These are phyloP conservation scores for Myripristis murdjan DNA, from an alignment of 2,797 vertebrate genomes.

Conservation along the genomic window DNA sequence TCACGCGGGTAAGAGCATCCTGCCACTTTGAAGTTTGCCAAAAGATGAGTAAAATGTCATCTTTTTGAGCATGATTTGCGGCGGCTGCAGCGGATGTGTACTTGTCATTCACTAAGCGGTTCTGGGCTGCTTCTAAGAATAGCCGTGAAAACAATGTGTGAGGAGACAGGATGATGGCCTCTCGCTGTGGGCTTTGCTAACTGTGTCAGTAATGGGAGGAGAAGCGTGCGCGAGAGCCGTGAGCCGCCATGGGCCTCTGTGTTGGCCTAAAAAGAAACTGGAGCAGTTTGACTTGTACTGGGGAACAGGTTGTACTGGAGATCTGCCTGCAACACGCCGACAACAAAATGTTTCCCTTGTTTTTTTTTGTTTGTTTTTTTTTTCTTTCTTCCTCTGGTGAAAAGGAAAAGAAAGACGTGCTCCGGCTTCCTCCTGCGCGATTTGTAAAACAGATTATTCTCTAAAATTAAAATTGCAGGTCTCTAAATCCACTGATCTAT, in stretches of 20 bases:
- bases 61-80: background rate
- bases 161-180: constrained; percentile 26
- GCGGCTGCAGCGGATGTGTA: background rate
- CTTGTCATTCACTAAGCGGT: constrained; percentile 43
- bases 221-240: constrained; percentile 37
- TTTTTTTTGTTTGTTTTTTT: too few relatives aligned
- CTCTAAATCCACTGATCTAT: background rate
- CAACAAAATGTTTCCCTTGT: background rate
- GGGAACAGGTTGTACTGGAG: constrained; percentile 32
- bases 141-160: constrained; percentile 34
- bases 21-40: constrained; percentile 39
- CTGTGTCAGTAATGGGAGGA: constrained; percentile 56
- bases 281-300: constrained; percentile 56
- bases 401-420: background rate
- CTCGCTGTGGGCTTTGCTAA: constrained; percentile 50
- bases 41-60: constrained; percentile 52
- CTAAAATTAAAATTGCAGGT: background rate
- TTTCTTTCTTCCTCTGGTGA: background rate
- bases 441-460: too few relatives aligned
- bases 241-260: constrained; percentile 53
- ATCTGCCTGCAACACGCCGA: constrained; percentile 4
- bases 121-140: constrained; percentile 51
- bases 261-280: constrained; percentile 74
- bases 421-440: too few relatives aligned
- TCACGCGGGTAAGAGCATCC: constrained; percentile 29